Evolutionary conservation across 2,888 invertebrate genomes (phyloP), one percentile per base, ranked within the genome.

Genomic region (Pecten maximus): DNA sequence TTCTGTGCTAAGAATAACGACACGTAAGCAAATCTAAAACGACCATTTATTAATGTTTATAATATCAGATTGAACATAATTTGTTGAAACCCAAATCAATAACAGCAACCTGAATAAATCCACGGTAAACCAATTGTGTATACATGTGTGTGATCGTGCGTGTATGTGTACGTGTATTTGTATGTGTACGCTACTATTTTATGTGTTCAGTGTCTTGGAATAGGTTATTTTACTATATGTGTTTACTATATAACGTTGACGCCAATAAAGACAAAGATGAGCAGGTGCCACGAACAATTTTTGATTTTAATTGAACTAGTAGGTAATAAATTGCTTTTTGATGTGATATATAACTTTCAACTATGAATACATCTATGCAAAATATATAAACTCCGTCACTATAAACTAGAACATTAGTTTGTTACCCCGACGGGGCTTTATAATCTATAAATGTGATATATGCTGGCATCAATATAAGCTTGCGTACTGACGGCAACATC

Each of bases 261-360:
- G 15, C 35, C 0, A 28, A 10, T 12, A 74, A 74, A 74, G 10
- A 12, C 3, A 0, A 0, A 23, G 74, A 54, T 54, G n/a, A 74
- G 23, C 74, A 35, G 74, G 74, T 74, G 74, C 74, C 35, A 2
- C 35, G 28, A 28, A 35, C 35, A 74, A 28, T 35, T 74, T 23
- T 74, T 74, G 10, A 74, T 74, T 35, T 35, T 74, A 74, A 74
- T 74, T 74, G 74, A 74, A 74, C 54, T 35, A 74, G 74, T 74
- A 28, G 35, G 35, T 28, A 74, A 74, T 74, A 74, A 74, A 74
- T 74, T 74, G 74, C 74, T 6, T 74, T 60, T 74, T 74, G 74
- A 74, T 35, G 74, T 74, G 28, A 74, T 35, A 74, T 74, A 74
- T 74, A 74, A 74, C 74, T 35, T 74, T 74, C 74, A 74, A 74